phyloP scores from a whole-genome alignment of 2,888 invertebrate species.

The Ypsolopha scabrella region DNA sequence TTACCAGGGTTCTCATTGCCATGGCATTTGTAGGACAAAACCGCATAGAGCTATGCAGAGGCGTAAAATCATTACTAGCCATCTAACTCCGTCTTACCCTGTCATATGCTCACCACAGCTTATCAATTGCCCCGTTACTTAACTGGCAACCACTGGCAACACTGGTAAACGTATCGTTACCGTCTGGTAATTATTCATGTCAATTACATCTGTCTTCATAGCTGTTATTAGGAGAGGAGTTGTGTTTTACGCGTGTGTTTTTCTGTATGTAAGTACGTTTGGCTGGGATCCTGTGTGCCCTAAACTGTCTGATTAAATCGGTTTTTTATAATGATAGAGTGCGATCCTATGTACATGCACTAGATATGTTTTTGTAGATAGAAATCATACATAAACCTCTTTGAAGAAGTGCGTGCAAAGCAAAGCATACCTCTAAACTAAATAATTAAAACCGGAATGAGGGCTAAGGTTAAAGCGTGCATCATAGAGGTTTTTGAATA shows the following conservation, averaged over 20 bases:
- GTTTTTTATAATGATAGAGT: no score
- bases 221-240: no score
- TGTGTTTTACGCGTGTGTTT: background rate
- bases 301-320: no score
- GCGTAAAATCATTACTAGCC: constrained; percentile 18
- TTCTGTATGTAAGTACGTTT: no score
- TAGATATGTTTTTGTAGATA: no score
- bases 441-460: background rate
- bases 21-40: constrained; percentile 31
- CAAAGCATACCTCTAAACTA: no score
- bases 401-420: no score
- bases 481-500: constrained; percentile 16
- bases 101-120: constrained; percentile 1
- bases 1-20: constrained; percentile 5
- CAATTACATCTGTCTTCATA: background rate
- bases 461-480: no score
- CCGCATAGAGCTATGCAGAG: constrained; percentile 18
- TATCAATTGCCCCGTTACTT: background rate
- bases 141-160: background rate
- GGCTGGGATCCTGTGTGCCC: no score
- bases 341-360: no score
- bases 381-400: no score
- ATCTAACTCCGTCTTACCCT: background rate
- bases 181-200: background rate
- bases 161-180: background rate